A percentile compares a stretch with the other conserved stretches of the same genome.
phyloP scores from a whole-genome alignment of 2,113 vertebrate genomes.

The Trachemys scripta region DNA sequence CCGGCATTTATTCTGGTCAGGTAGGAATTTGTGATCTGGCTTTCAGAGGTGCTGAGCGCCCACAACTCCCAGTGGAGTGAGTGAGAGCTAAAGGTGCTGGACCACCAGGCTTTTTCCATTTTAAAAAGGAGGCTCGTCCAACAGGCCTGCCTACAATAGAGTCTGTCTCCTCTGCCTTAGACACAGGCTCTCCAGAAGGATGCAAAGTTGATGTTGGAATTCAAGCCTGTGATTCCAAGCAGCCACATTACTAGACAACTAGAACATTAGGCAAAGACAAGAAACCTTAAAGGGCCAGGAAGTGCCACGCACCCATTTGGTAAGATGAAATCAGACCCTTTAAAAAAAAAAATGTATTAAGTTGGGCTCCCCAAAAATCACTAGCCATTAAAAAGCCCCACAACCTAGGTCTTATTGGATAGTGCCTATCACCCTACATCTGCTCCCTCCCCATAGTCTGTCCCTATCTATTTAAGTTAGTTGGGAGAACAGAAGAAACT shows the following conservation, averaged over 20 bases:
- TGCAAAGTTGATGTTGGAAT: neutral
- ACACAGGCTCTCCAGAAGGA: neutral
- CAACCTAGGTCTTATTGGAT: neutral
- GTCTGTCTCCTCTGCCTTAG: neutral
- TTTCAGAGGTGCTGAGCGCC: neutral
- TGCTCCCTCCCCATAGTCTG: rapidly evolving
- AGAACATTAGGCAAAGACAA: neutral
- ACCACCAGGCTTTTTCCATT: no score
- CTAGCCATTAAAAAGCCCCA: neutral
- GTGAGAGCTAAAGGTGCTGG: neutral
- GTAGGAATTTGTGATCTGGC: neutral
- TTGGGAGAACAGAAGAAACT: neutral
- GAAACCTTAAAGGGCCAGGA: neutral
- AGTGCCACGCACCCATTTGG: neutral
- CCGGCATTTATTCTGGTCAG: neutral
- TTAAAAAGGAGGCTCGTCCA: no score
- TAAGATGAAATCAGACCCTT: neutral
- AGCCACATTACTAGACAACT: neutral
- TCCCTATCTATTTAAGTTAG: neutral
- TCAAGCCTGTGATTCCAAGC: neutral
- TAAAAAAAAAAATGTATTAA: neutral
- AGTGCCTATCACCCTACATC: neutral
- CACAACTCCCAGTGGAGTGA: neutral
- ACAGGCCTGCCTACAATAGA: no score
- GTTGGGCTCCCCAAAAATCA: neutral